Evolutionary conservation across 2,113 vertebrate species (phyloP).

Genomic region (Suricata suricatta): DNA sequence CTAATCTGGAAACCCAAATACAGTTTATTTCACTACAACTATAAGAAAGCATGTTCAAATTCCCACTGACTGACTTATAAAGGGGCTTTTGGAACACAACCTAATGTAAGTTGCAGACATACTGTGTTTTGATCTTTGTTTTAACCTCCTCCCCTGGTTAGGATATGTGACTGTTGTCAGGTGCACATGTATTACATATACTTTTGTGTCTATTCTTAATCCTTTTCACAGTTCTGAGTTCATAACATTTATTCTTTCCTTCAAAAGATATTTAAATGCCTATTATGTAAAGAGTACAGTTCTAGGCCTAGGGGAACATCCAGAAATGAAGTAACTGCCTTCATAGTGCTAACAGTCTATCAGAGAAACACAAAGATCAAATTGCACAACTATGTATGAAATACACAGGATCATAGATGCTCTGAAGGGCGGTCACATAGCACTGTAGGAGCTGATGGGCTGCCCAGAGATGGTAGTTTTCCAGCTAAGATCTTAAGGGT

Average conservation of each 20-base stretch:
- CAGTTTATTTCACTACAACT: conserved; percentile 21
- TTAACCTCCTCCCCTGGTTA: not conserved
- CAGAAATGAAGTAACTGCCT: not conserved
- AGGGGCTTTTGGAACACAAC: conserved; percentile 8
- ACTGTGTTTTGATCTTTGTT: not conserved
- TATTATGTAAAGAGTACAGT: not conserved
- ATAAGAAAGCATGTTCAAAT: conserved; percentile 48
- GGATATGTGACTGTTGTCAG: not conserved
- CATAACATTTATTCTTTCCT: not conserved
- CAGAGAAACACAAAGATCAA: not conserved
- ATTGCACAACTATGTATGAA: not conserved
- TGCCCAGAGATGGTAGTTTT: not conserved
- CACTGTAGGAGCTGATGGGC: fast-evolving
- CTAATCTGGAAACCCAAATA: conserved; percentile 50
- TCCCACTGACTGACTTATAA: conserved; percentile 18
- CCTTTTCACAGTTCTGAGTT: not conserved
- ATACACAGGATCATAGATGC: not conserved
- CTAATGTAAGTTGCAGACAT: conserved; percentile 55
- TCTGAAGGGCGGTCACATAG: not conserved
- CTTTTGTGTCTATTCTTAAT: not conserved
- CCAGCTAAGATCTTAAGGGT: not conserved
- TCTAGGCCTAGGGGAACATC: not conserved
- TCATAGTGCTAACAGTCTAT: not conserved
- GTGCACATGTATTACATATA: not conserved
- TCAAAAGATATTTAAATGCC: not conserved